Conservation (phyloP, 2,797 vertebrate species). For the Rhodeus uyekii region DNA sequence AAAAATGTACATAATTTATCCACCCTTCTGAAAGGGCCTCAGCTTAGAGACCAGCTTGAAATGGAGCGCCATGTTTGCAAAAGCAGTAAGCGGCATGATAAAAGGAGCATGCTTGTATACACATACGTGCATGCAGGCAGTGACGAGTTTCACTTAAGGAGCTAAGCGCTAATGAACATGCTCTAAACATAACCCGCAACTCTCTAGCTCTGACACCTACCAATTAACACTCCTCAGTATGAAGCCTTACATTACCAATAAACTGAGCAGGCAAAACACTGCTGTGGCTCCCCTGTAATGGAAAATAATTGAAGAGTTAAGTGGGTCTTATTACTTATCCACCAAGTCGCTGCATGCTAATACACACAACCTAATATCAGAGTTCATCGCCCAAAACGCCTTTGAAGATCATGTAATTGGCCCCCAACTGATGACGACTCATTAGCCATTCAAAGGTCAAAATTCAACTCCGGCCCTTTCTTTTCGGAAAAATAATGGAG, state of each 20-base stretch:
- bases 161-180: constrained; percentile 79
- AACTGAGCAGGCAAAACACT: constrained; percentile 78
- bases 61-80: constrained; percentile 1
- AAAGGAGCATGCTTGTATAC: constrained; percentile 20
- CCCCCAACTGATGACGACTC: constrained; percentile 86
- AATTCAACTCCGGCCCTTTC: constrained; percentile 37
- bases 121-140: constrained; percentile 57
- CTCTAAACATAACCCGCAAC: constrained; percentile 77
- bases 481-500: not conserved
- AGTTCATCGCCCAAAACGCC: constrained; percentile 79
- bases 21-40: constrained; percentile 32
- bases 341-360: constrained; percentile 68
- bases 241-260: constrained; percentile 78
- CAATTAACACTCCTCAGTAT: constrained; percentile 83
- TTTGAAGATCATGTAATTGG: constrained; percentile 88
- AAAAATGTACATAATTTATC: constrained; percentile 50
- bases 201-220: constrained; percentile 79
- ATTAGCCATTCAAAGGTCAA: constrained; percentile 67
- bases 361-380: constrained; percentile 66
- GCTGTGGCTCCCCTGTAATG: constrained; percentile 78
- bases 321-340: constrained; percentile 81
- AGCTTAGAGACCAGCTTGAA: constrained; percentile 26
- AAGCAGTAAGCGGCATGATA: not conserved
- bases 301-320: constrained; percentile 85
- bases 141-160: constrained; percentile 61